Conservation (phyloP, 2,113 vertebrate genomes). For the Salminus brasiliensis region DNA sequence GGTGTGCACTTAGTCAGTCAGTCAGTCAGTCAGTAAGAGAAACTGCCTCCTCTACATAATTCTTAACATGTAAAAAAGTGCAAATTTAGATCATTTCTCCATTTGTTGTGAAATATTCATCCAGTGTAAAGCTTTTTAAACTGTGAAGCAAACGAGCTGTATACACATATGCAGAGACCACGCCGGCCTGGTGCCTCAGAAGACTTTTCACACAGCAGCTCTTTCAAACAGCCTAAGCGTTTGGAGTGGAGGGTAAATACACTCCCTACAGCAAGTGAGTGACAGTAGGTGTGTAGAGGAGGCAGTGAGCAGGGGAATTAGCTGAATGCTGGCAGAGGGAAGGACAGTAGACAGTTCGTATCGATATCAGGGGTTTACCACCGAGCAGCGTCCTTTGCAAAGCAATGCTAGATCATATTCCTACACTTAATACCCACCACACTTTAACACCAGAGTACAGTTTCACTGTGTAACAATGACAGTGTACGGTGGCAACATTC, state of each 20-base stretch:
- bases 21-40: too few species aligned
- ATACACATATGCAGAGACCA: slow-evolving; percentile 9
- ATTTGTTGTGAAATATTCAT: too few species aligned
- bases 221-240: neutral
- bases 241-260: slow-evolving; percentile 41
- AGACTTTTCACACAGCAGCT: slow-evolving; percentile 60
- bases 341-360: slow-evolving; percentile 47
- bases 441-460: slow-evolving; percentile 56
- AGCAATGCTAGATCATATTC: slow-evolving; percentile 59
- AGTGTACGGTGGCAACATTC: slow-evolving; percentile 65
- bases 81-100: too few species aligned
- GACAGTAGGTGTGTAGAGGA: slow-evolving; percentile 48
- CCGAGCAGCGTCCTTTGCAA: slow-evolving; percentile 51
- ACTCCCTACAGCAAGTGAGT: slow-evolving; percentile 49
- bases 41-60: too few species aligned
- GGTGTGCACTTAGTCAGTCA: too few species aligned
- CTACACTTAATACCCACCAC: slow-evolving; percentile 48
- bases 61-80: too few species aligned
- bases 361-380: slow-evolving; percentile 58
- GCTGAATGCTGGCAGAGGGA: slow-evolving; percentile 55
- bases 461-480: slow-evolving; percentile 65
- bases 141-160: too few species aligned
- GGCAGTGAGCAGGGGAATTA: slow-evolving; percentile 23
- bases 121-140: too few species aligned
- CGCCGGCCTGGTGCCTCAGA: slow-evolving; percentile 63